Base-by-base conservation (phyloP, 2,113 vertebrate genomes). In the Thalassarche chlororhynchos region DNA sequence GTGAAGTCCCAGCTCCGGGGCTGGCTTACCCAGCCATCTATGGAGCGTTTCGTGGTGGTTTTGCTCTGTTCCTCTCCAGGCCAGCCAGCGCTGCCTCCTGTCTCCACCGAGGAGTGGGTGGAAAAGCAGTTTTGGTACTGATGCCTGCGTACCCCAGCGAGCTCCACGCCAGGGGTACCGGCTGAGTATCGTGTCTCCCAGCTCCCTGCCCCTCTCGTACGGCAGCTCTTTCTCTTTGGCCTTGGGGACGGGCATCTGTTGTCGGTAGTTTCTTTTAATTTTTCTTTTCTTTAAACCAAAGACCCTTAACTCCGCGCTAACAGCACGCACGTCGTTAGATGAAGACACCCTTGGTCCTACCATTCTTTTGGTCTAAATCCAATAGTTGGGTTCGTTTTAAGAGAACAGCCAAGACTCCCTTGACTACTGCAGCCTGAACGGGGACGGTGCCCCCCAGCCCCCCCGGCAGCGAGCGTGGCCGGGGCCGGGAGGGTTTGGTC, bases 311-410 rank as follows among this genome's bases (percentile, higher is more conserved):
- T 88, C 65, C 3, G 0, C 16, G 0, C 31, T 28, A 13, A 15
- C 49, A 4, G 10, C 36, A 5, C 1, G 0, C 10, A 1, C 0
- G 0, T 11, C 20, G 42, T 52, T 68, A 75, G 36, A 13, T 28
- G 5, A 6, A n/a, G 16, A 7, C 40, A 0, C 74, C 91, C 80
- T 36, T 2, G 0, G 10, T 62, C 55, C 81, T 28, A 12, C 89
- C 17, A 0, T 52, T 62, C 12, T 26, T 55, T 26, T 34, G 55
- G 9, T 70, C 62, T 17, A 1, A 72, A 38, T 26, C 64, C 49
- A 24, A 10, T 3, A 32, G 57, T 7, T 79, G 76, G 75, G 81
- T 54, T 87, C 3, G 9, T 72, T 80, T 36, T 9, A 36, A 62
- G 71, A 58, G 81, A 64, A 26, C 21, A 19, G 74, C 75, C 49